phyloP scores from a whole-genome alignment of 2,797 vertebrate species.

The Danio jaintianensis region DNA sequence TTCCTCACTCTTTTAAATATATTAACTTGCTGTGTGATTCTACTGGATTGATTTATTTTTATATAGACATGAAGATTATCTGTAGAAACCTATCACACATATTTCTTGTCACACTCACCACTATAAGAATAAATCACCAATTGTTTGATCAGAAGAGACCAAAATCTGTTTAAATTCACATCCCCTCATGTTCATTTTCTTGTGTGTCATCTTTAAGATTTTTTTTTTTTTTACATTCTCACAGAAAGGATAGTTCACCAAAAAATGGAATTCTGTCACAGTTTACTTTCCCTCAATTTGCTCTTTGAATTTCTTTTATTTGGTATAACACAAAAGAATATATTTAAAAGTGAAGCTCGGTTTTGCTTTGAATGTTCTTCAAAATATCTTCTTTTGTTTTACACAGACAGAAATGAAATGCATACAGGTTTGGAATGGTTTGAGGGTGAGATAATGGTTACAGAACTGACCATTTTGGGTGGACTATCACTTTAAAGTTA shows the following conservation, averaged over 20 bases:
- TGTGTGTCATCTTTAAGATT: neutral
- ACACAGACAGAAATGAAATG: neutral
- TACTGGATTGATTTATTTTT: conserved; percentile 79
- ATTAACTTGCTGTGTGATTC: conserved; percentile 71
- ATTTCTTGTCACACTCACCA: conserved; percentile 68
- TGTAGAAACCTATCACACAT: conserved; percentile 70
- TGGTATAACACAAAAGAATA: neutral
- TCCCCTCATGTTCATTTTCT: conserved; percentile 1
- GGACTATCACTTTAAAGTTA: neutral
- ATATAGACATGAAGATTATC: conserved; percentile 73
- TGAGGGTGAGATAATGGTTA: neutral
- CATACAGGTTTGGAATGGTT: neutral
- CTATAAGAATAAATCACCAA: conserved; percentile 52
- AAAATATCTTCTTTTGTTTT: too few relatives aligned
- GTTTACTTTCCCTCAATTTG: conserved; percentile 10
- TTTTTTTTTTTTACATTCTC: neutral
- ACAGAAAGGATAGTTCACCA: neutral
- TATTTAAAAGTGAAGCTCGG: neutral
- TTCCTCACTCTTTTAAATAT: conserved; percentile 64
- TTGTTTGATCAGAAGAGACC: neutral
- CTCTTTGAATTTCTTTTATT: conserved; percentile 1
- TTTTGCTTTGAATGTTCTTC: neutral
- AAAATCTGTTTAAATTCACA: conserved; percentile 32
- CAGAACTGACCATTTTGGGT: neutral
- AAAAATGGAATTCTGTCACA: neutral